Conservation (phyloP, 2,113 vertebrate genomes). For the Vanacampus margaritifer region DNA sequence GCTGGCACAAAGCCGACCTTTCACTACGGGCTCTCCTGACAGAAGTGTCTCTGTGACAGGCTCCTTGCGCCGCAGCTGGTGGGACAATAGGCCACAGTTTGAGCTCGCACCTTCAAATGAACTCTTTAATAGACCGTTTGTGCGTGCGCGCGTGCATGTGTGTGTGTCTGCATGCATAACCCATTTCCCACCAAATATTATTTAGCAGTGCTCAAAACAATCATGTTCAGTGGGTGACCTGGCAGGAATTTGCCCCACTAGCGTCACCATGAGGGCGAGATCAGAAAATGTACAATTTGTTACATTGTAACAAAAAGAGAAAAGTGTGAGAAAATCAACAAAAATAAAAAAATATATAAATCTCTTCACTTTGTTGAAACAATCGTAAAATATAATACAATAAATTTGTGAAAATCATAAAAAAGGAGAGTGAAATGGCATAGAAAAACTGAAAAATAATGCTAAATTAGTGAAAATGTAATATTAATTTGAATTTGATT, state of each 20-base stretch:
- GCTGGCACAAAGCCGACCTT: slow-evolving; percentile 53
- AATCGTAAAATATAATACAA: neutral
- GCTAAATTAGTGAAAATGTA: no score
- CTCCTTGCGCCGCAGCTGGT: slow-evolving; percentile 53
- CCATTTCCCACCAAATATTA: slow-evolving; percentile 27
- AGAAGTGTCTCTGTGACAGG: slow-evolving; percentile 60
- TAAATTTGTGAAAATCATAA: no score
- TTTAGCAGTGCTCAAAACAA: neutral
- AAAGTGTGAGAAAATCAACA: no score
- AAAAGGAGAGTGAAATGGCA: no score
- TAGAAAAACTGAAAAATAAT: no score
- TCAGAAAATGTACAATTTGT: no score
- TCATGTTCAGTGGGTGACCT: no score
- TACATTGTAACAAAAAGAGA: no score
- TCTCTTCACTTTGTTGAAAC: no score
- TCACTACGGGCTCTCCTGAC: slow-evolving; percentile 57
- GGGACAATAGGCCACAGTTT: slow-evolving; percentile 62
- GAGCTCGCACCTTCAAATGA: slow-evolving; percentile 63
- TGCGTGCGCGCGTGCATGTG: neutral
- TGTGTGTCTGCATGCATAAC: neutral
- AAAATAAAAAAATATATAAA: no score
- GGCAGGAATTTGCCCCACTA: neutral
- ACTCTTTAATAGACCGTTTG: slow-evolving; percentile 29
- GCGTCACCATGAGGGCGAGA: neutral
- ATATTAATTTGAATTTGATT: no score